Conservation (phyloP, 2,888 invertebrate species). For the Amiota communis region DNA sequence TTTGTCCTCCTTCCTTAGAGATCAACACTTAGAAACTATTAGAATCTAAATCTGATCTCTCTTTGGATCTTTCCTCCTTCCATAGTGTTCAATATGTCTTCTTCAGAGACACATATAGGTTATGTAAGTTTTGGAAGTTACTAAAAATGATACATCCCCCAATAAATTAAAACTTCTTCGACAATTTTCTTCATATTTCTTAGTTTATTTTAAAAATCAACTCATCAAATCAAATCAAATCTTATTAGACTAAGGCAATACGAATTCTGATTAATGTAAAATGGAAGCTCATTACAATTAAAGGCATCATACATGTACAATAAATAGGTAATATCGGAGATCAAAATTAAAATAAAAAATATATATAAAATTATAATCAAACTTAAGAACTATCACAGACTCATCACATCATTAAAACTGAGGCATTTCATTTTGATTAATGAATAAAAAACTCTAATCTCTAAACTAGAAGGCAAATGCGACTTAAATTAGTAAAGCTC, state of each 20-base stretch:
- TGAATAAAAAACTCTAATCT: neutral
- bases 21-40: no score
- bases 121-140: no score
- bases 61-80: no score
- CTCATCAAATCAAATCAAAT: slow-evolving; percentile 9
- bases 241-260: neutral
- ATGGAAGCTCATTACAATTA: slow-evolving; percentile 50
- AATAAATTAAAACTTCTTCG: neutral
- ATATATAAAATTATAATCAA: slow-evolving; percentile 32
- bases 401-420: slow-evolving; percentile 53
- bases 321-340: slow-evolving; percentile 51
- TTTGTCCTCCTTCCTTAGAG: no score
- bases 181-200: neutral
- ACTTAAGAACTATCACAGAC: slow-evolving; percentile 71
- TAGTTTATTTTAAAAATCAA: neutral
- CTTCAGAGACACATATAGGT: no score
- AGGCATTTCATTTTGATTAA: neutral
- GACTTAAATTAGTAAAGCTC: slow-evolving; percentile 54
- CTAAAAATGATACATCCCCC: no score
- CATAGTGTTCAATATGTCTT: no score
- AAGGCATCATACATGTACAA: slow-evolving; percentile 30
- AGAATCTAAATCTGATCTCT: no score
- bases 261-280: slow-evolving; percentile 31
- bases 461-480: no score
- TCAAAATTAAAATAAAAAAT: slow-evolving; percentile 45